Conservation (phyloP, 2,888 invertebrate species). For the Myopa testacea region DNA sequence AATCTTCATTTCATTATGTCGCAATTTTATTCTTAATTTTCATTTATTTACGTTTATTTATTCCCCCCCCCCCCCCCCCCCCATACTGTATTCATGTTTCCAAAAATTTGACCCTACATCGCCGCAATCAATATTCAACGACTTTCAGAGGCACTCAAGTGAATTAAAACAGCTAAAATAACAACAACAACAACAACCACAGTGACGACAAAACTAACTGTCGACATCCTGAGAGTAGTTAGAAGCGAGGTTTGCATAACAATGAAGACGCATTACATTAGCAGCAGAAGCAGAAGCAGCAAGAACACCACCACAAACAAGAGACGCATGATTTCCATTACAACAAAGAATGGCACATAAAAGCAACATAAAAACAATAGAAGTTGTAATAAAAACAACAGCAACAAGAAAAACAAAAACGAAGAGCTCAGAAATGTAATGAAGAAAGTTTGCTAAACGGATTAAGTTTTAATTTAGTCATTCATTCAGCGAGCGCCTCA, state of each 20-base stretch:
- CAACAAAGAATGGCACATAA: conserved; percentile 55
- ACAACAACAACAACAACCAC: not conserved
- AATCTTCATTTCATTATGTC: too few species aligned
- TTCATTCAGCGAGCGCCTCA: not conserved
- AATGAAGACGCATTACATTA: conserved; percentile 19
- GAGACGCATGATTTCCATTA: not conserved
- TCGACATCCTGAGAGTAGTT: not conserved
- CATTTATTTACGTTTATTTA: too few species aligned
- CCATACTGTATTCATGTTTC: too few species aligned
- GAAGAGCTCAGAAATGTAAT: not conserved
- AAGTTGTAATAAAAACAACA: conserved; percentile 8
- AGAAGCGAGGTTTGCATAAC: conserved; percentile 9
- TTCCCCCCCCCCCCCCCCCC: too few species aligned
- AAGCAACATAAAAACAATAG: conserved; percentile 43
- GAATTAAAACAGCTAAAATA: not conserved
- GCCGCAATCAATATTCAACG: not conserved
- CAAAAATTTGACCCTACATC: too few species aligned
- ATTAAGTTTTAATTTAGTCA: conserved; percentile 27
- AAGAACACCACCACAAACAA: not conserved
- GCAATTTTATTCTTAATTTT: too few species aligned
- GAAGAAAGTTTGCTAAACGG: conserved; percentile 18
- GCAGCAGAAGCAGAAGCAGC: not conserved
- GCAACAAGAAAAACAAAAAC: conserved; percentile 8
- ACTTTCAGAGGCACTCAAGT: not conserved
- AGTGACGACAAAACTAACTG: not conserved